phyloP scores from a whole-genome alignment of 2,888 invertebrate genomes.

The Volucella bombylans region DNA sequence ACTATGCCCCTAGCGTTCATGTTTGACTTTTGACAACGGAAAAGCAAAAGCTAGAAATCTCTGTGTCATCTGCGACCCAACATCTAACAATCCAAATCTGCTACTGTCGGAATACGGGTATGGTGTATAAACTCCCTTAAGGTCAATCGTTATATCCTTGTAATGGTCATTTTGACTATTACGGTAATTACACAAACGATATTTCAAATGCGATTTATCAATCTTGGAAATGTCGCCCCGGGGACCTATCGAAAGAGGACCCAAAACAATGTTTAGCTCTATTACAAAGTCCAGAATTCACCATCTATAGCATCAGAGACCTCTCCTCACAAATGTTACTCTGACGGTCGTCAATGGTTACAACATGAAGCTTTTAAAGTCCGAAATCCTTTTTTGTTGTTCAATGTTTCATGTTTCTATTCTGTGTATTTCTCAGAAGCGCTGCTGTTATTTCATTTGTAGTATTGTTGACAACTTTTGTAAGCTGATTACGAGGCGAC shows the following conservation, averaged over 20 bases:
- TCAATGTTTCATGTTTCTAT: no score
- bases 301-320: neutral
- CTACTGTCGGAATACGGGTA: neutral
- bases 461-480: conserved; percentile 15
- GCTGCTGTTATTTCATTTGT: neutral
- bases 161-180: conserved; percentile 49
- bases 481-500: conserved; percentile 21
- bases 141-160: conserved; percentile 44
- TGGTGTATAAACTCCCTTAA: conserved; percentile 21
- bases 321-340: conserved; percentile 12
- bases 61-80: no score
- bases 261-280: conserved; percentile 21
- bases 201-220: conserved; percentile 55
- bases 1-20: no score
- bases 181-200: conserved; percentile 58
- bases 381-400: conserved; percentile 13
- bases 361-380: conserved; percentile 14
- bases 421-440: neutral
- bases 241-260: conserved; percentile 28
- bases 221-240: conserved; percentile 42
- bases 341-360: conserved; percentile 23
- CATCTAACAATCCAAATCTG: no score
- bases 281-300: conserved; percentile 2
- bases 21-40: no score
- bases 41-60: no score